Conservation (phyloP, 2,797 vertebrate species). For the Lepidocolaptes lacrymiger region DNA sequence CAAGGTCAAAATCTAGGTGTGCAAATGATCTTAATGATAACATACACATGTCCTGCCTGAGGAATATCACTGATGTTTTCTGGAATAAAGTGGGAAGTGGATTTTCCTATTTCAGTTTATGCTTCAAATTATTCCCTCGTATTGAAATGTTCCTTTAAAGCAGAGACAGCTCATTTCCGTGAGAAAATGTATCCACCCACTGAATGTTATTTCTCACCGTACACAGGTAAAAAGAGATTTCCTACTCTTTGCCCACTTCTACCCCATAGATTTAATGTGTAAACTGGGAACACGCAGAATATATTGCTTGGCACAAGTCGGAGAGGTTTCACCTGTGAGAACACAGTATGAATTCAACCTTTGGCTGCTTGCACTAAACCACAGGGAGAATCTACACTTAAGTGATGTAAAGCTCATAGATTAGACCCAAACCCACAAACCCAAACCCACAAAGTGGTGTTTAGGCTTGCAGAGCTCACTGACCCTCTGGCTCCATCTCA, state of each 20-base stretch:
- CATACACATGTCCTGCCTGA: not conserved
- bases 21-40: constrained; percentile 22
- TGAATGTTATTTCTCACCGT: constrained; percentile 38
- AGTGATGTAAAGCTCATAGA: constrained; percentile 26
- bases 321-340: constrained; percentile 64
- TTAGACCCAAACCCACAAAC: constrained; percentile 39
- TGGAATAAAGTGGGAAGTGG: constrained; percentile 32
- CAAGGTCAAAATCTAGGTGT: not conserved
- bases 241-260: constrained; percentile 60
- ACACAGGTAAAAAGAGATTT: constrained; percentile 70
- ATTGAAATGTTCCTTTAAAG: constrained; percentile 58
- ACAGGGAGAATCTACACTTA: constrained; percentile 38
- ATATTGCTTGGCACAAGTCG: constrained; percentile 72
- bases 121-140: constrained; percentile 60
- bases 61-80: constrained; percentile 44
- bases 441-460: not conserved
- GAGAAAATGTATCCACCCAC: constrained; percentile 53
- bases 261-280: constrained; percentile 63
- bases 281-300: constrained; percentile 58
- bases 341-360: constrained; percentile 50
- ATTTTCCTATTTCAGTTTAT: constrained; percentile 58
- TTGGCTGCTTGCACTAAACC: constrained; percentile 52
- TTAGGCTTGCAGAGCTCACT: not conserved
- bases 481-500: not conserved
- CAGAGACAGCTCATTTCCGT: constrained; percentile 71